Conservation (phyloP, 2,113 vertebrate species). For the Emydocephalus ijimae region DNA sequence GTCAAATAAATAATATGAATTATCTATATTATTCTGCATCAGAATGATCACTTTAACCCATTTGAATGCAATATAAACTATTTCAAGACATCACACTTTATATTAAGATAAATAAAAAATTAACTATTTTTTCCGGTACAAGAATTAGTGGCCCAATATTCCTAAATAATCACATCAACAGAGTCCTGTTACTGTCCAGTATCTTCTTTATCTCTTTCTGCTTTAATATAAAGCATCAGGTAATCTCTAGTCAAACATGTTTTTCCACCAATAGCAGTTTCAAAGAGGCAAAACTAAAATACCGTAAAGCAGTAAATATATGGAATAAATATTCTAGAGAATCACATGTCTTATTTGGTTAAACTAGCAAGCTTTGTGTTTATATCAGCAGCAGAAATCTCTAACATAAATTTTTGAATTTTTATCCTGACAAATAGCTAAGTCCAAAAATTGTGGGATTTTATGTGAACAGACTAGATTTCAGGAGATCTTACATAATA, state of each 20-base stretch:
- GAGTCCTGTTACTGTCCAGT: background rate
- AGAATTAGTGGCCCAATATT: background rate
- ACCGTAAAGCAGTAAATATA: background rate
- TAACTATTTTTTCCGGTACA: background rate
- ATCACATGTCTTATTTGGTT: background rate
- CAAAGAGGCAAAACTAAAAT: background rate
- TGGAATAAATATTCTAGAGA: background rate
- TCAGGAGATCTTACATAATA: slow-evolving; percentile 21
- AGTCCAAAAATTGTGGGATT: background rate
- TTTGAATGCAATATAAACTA: background rate
- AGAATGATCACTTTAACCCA: background rate
- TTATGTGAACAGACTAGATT: background rate
- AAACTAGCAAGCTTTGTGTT: background rate
- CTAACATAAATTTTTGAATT: slow-evolving; percentile 1
- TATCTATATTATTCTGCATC: background rate
- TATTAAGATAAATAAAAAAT: background rate
- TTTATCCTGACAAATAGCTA: background rate
- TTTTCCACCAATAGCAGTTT: background rate
- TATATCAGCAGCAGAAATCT: background rate
- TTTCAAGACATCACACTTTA: background rate
- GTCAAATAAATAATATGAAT: background rate
- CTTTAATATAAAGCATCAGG: background rate
- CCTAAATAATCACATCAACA: background rate
- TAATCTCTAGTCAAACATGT: background rate
- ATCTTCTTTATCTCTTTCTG: background rate